Evolutionary conservation across 2,888 invertebrate species (phyloP), one percentile per base, ranked within the genome.

Genomic region (Troilus luridus): DNA sequence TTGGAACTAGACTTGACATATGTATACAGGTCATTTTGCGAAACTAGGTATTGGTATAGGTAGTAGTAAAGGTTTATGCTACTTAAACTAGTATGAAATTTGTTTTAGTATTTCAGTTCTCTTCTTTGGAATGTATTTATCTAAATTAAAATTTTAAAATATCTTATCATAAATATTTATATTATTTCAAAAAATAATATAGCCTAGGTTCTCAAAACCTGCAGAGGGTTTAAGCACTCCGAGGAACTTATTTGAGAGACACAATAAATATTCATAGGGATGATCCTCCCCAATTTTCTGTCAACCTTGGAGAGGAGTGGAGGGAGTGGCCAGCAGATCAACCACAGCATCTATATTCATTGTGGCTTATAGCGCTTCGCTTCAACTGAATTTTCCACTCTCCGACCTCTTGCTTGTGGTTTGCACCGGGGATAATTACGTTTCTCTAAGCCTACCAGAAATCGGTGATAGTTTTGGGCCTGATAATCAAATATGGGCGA

Each of bases 301-400:
- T 77, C 72, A 77, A 77, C 12, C 7, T 9, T 6, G 72, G 2
- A 41, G 24, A 1, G 24, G 72, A n/a, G n/a, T n/a, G 27, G 27
- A 7, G 6, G 67, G n/a, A 12, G 24, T 14, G 67, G 67, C 6
- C 24, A 14, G 24, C 27, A 77, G 72, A 77, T 77, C 72, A 77
- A 77, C 72, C 72, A 41, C 72, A 12, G 72, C 72, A 77, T 77
- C 72, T 77, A 77, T 77, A 77, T 77, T 77, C 72, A 77, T 77
- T 77, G 72, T 77, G 72, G 72, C 41, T 77, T 77, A 77, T 77
- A 77, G 72, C 72, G 72, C 27, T 77, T 17, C 12, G 27, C 7
- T 77, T 77, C 27, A 41, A 41, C 72, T 41, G 17, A 77, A 77
- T 77, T 77, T 77, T 77, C 72, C 72, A 77, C 72, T 41, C 41